Evolutionary conservation across 2,797 vertebrate species (phyloP), one percentile per base, ranked within the genome.

Genomic region (Rachycentron canadum): DNA sequence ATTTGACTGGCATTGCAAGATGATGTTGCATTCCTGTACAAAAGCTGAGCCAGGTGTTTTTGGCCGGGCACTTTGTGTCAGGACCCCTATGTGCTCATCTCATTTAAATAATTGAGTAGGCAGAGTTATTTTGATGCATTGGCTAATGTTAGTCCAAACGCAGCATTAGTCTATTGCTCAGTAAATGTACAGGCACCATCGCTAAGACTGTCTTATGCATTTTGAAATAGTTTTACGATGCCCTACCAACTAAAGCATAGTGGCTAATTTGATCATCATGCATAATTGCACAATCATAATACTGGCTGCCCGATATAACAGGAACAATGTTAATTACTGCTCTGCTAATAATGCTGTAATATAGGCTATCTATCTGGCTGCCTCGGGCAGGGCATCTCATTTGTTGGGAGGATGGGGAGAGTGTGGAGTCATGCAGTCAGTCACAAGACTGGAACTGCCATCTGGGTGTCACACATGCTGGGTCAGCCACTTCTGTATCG

Each of bases 401-500:
- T 60, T 58, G 28, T 49, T 66, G 49, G 49, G 49, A 36, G 38
- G 19, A 8, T 45, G 17, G 67, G 40, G 57, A 45, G 52, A 32
- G 52, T 36, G 61, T 60, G 23, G 47, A 67, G 61, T 82, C 66
- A 79, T 69, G 21, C 50, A 81, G 68, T 59, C 55, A 73, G 43
- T 68, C n/a, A 50, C 53, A 52, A 61, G 58, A 50, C 52, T 41
- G 56, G 36, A 28, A 30, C 32, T 36, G 69, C 77, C 73, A 78
- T 62, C 78, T 87, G 83, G 62, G 69, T 81, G 72, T 74, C 75
- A 78, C 40, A 84, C 80, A 83, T 71, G 49, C 36, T 76, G 62
- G 45, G 66, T 82, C 32, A 81, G 61, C 58, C 25, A 28, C 32
- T 75, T 47, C 30, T 67, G 59, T 58, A 43, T 7, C 1, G 38